Evolutionary conservation across 2,888 invertebrate species (phyloP), one percentile per base, ranked within the genome.

Genomic region (Lithophane ornitopus): DNA sequence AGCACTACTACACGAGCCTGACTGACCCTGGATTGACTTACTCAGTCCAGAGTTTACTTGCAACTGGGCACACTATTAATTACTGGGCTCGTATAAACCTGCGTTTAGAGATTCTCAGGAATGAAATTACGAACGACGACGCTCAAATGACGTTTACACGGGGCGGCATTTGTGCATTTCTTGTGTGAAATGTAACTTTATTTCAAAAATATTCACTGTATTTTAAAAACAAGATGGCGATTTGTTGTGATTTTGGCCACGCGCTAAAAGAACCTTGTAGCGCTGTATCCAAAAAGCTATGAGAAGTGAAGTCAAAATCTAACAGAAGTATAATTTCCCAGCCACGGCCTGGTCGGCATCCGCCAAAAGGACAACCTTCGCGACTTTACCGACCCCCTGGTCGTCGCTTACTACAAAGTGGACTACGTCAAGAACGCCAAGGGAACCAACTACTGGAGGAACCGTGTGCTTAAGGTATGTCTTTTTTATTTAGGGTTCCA

Each of bases 401-500:
- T 99, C 62, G 98, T 99, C 73, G 99, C 98, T 46, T 99, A 99
- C 95, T 99, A 98, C 94, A 97, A 97, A 87, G 99, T 99, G 19
- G 99, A 99, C 95, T 99, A 99, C 92, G 97, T 98, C 46, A 99
- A 99, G 97, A 99, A 99, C 94, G 97, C 98, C 41, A 99, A 99
- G 96, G 99, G 99, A 68, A 99, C 99, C 71, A 99, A 99, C 97
- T 99, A 99, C 97, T 99, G 99, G 99, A 98, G 99, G 90, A 99
- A 99, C 96, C 98, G 99, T 86, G 98, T 99, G 70, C 97, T 99
- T 89, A 99, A 99, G 97, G 98, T 97, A 71, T 7, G 56, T 71
- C 9, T 19, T 14, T 19, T 67, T n/a, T 49, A 65, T 67, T n/a
- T 49, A 65, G 2, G 28, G 46, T 22, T 66, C 65, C 14, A 1